phyloP scores from a whole-genome alignment of 2,113 vertebrate genomes.

The Sphyrna mokarran region DNA sequence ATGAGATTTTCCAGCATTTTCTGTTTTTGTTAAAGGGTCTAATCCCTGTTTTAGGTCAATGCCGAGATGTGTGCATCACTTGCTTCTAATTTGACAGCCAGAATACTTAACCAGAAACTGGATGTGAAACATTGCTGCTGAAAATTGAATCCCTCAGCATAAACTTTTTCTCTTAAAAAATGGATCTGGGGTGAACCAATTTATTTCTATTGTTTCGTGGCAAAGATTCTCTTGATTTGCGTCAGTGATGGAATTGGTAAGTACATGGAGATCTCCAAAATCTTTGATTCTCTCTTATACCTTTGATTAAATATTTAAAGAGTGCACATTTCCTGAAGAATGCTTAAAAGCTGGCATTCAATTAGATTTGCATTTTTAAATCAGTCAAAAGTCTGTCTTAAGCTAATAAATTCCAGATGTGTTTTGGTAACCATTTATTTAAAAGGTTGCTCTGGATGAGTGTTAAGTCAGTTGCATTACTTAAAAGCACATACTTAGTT shows the following conservation, averaged over 20 bases:
- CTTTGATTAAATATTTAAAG: neutral
- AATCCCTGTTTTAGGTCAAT: neutral
- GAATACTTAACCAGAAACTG: neutral
- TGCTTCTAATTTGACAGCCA: neutral
- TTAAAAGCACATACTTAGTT: neutral
- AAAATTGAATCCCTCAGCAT: neutral
- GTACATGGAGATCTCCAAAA: neutral
- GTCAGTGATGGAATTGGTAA: neutral
- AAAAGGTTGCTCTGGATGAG: neutral
- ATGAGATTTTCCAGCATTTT: no score
- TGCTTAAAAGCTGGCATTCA: neutral
- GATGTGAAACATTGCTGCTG: neutral
- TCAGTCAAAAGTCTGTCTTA: neutral
- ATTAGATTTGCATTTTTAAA: neutral
- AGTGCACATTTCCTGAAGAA: neutral
- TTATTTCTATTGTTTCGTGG: neutral
- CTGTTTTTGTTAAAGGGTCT: no score
- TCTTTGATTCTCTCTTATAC: neutral
- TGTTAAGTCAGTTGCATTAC: neutral
- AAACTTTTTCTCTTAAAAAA: neutral
- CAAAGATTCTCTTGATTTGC: neutral
- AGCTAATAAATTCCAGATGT: slow-evolving; percentile 16
- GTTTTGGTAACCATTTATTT: neutral
- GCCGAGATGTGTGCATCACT: neutral
- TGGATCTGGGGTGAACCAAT: neutral